Conservation (phyloP, 2,113 vertebrate species). For the Pipa parva region DNA sequence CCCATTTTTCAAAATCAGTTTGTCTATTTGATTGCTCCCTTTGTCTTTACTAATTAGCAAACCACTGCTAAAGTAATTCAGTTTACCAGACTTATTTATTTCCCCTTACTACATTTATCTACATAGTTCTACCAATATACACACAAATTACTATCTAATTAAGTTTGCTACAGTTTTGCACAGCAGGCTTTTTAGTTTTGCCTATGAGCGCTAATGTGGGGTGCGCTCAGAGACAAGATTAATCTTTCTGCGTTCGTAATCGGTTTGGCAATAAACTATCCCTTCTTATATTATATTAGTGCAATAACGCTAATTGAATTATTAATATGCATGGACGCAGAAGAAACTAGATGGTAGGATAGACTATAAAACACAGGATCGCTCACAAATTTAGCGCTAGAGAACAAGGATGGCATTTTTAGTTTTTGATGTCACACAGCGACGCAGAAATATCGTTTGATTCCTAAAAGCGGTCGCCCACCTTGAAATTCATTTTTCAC, state of each 20-base stretch:
- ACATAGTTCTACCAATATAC: slow-evolving; percentile 52
- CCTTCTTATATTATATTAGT: slow-evolving; percentile 22
- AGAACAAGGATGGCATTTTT: too few species aligned
- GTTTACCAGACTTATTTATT: slow-evolving; percentile 65
- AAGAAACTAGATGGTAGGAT: background rate
- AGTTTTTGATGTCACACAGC: too few species aligned
- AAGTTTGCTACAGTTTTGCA: slow-evolving; percentile 54
- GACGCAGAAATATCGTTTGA: too few species aligned
- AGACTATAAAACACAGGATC: background rate
- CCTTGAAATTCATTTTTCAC: too few species aligned
- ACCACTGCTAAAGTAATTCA: slow-evolving; percentile 55
- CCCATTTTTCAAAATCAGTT: slow-evolving; percentile 36
- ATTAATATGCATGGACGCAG: background rate
- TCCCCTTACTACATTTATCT: slow-evolving; percentile 59
- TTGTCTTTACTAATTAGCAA: slow-evolving; percentile 66
- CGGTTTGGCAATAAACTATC: slow-evolving; percentile 45
- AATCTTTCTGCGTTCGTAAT: slow-evolving; percentile 53
- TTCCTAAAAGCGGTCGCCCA: too few species aligned
- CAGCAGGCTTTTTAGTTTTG: slow-evolving; percentile 52
- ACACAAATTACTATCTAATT: slow-evolving; percentile 61
- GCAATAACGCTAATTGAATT: slow-evolving; percentile 10
- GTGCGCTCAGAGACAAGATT: slow-evolving; percentile 51
- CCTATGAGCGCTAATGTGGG: slow-evolving; percentile 48
- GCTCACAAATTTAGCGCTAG: too few species aligned
- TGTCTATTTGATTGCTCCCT: slow-evolving; percentile 46